Evolutionary conservation across 2,888 invertebrate species (phyloP).

Genomic region (Rhogogaster chlorosoma): DNA sequence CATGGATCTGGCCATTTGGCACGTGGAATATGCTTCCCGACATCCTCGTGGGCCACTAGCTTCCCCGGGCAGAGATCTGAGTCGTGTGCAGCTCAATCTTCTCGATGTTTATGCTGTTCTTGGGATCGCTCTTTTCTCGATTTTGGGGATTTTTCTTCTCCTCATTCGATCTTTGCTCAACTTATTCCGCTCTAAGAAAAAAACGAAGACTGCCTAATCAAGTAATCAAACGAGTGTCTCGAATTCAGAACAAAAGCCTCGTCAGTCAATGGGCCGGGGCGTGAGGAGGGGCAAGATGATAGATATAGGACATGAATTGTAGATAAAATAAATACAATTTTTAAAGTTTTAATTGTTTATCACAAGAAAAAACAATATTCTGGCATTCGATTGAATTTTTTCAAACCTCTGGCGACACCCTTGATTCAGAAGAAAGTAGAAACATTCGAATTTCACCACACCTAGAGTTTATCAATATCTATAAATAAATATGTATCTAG

Average conservation of each 20-base stretch:
- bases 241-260: too few species aligned
- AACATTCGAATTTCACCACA: neutral
- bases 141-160: neutral
- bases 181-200: neutral
- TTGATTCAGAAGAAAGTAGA: too few species aligned
- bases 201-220: neutral
- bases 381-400: too few species aligned
- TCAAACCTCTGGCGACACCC: too few species aligned
- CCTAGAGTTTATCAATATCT: neutral
- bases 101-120: slow-evolving; percentile 31
- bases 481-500: too few species aligned
- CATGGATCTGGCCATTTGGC: slow-evolving; percentile 54
- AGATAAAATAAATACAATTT: too few species aligned
- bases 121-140: neutral
- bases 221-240: too few species aligned
- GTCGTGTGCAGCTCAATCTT: slow-evolving; percentile 11
- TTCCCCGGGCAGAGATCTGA: slow-evolving; percentile 44
- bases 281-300: too few species aligned
- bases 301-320: too few species aligned
- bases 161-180: neutral
- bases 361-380: too few species aligned
- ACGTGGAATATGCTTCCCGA: slow-evolving; percentile 51
- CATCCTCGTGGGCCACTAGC: slow-evolving; percentile 50
- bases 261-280: too few species aligned
- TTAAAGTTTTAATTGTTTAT: too few species aligned